A percentile compares a stretch with the other conserved stretches of the same genome.
Conservation (phyloP, 1,140 invertebrate species). For the Drosophila tristis region DNA sequence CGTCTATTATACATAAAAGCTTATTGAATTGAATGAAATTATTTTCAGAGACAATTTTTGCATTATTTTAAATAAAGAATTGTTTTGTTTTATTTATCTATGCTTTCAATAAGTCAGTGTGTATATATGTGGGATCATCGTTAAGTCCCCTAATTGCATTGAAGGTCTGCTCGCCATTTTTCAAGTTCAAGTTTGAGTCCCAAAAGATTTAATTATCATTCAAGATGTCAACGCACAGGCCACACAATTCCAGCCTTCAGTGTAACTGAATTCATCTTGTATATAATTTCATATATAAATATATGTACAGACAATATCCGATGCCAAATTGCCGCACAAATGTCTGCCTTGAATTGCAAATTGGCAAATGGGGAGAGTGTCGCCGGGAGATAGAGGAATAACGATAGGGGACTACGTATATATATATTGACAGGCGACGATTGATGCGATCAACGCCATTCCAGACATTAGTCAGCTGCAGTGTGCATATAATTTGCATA, state of each 20-base stretch:
- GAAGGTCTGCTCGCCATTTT: slow-evolving; percentile 20
- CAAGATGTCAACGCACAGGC: slow-evolving; percentile 66
- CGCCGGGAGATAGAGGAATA: slow-evolving; percentile 9
- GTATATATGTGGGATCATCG: neutral
- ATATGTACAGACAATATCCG: slow-evolving; percentile 43
- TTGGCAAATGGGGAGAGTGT: slow-evolving; percentile 15
- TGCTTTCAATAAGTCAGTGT: no score
- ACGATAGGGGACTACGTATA: slow-evolving; percentile 30
- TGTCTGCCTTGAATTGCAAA: slow-evolving; percentile 64
- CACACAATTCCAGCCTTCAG: slow-evolving; percentile 61
- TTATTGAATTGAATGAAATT: no score
- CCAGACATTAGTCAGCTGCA: slow-evolving; percentile 58
- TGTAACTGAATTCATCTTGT: slow-evolving; percentile 73
- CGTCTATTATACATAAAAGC: no score
- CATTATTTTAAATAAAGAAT: neutral
- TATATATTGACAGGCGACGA: slow-evolving; percentile 48
- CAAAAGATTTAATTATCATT: slow-evolving; percentile 62
- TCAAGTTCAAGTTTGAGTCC: slow-evolving; percentile 43
- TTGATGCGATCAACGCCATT: slow-evolving; percentile 71
- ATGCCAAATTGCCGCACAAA: slow-evolving; percentile 40
- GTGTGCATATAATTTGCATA: slow-evolving; percentile 63
- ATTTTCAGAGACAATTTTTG: neutral
- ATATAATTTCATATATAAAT: slow-evolving; percentile 43
- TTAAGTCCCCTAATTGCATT: slow-evolving; percentile 32
- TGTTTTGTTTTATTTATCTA: neutral